These are phyloP conservation scores for Melieria picta DNA, from an alignment of 2,888 invertebrate species.

Conservation along the genomic window DNA sequence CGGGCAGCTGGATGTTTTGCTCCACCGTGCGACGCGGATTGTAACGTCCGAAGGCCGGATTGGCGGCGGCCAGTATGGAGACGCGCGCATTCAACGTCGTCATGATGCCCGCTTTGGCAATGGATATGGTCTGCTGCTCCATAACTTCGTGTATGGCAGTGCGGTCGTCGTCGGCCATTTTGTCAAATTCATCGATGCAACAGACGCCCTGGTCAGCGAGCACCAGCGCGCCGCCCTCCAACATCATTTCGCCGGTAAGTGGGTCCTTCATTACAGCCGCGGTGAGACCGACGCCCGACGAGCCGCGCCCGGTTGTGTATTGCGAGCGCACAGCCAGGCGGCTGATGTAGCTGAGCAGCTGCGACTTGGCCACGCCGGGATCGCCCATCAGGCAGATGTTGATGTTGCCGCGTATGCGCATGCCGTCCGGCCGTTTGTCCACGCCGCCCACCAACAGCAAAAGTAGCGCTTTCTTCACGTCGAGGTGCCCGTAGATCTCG, in stretches of 20 bases:
- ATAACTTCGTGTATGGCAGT: constrained; percentile 98
- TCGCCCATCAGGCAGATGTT: constrained; percentile 99
- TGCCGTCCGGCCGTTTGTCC: constrained; percentile 89
- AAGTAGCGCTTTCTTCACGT: constrained; percentile 96
- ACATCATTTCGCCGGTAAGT: constrained; percentile 95
- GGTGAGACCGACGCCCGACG: constrained; percentile 98
- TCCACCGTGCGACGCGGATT: constrained; percentile 95
- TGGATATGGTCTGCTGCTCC: constrained; percentile 99
- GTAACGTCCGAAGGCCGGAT: constrained; percentile 98
- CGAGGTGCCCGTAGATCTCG: constrained; percentile 98
- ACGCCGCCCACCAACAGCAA: constrained; percentile 92
- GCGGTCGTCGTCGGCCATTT: constrained; percentile 96
- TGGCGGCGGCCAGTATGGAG: constrained; percentile 97
- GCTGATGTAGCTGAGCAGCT: constrained; percentile 93
- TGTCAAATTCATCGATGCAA: constrained; percentile 99
- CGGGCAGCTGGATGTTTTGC: constrained; percentile 97
- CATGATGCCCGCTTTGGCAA: constrained; percentile 99
- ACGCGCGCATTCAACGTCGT: constrained; percentile 97
- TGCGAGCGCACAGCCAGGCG: constrained; percentile 92
- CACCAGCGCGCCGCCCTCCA: constrained; percentile 97
- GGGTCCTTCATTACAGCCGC: constrained; percentile 99
- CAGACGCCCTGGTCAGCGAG: constrained; percentile 97
- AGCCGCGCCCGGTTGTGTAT: constrained; percentile 96
- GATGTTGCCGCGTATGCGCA: constrained; percentile 97
- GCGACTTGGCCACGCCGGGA: constrained; percentile 99